Conservation (phyloP, 2,113 vertebrate species). For the Indicator indicator region DNA sequence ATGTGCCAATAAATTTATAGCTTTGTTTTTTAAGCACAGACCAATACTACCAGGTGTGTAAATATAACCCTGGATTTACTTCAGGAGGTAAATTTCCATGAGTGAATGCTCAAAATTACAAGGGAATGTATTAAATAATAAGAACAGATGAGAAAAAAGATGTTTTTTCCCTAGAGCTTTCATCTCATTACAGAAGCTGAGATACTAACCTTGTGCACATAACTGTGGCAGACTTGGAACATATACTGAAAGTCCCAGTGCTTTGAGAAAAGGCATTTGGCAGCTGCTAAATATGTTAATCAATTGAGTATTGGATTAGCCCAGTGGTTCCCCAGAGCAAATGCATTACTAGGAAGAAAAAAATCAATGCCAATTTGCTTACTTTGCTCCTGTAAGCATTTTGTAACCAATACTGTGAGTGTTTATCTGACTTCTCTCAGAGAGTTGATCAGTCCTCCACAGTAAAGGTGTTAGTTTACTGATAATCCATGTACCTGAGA, state of each 20-base stretch:
- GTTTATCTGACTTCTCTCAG: not conserved
- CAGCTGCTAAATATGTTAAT: constrained; percentile 23
- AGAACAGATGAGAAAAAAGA: not conserved
- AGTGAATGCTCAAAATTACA: not conserved
- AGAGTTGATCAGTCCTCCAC: not conserved
- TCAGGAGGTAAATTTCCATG: not conserved
- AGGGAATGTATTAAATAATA: not conserved
- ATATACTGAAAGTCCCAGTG: not conserved
- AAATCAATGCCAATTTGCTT: constrained; percentile 1
- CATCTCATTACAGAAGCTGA: not conserved
- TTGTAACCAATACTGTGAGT: constrained; percentile 13
- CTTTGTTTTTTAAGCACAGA: not conserved
- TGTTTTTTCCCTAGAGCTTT: not conserved
- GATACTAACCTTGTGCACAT: rapidly evolving
- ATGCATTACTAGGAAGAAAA: not conserved
- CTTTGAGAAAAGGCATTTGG: constrained; percentile 29
- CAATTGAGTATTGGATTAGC: not conserved
- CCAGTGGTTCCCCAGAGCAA: not conserved
- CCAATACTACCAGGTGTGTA: not conserved
- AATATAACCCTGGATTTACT: not conserved
- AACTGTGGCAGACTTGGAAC: not conserved
- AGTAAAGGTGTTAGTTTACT: not conserved
- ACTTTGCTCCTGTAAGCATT: constrained; percentile 36
- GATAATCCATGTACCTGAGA: not conserved
- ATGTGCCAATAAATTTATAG: not conserved